phyloP scores from a whole-genome alignment of 2,113 vertebrate genomes.

The Carassius auratus region DNA sequence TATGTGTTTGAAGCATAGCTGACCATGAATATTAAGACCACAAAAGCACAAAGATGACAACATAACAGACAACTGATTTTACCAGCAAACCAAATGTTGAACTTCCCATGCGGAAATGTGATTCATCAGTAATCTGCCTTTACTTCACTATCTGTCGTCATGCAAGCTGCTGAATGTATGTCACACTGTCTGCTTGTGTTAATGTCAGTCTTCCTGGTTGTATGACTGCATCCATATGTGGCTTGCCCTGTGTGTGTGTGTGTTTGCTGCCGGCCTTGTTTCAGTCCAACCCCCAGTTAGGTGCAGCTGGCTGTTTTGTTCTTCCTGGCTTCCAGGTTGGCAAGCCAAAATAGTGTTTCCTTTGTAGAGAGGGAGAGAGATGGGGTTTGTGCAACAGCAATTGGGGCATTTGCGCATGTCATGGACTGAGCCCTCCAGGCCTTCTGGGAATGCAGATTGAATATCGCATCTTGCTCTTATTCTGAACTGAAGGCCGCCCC shows the following conservation, averaged over 20 bases:
- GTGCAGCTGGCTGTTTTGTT: slow-evolving; percentile 75
- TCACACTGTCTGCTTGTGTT: slow-evolving; percentile 30
- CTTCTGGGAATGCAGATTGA: slow-evolving; percentile 75
- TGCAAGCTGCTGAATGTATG: slow-evolving; percentile 20
- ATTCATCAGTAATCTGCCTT: neutral
- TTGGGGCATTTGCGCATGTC: slow-evolving; percentile 58
- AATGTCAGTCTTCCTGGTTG: slow-evolving; percentile 3
- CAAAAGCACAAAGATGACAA: neutral
- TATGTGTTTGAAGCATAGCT: neutral
- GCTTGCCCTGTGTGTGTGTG: slow-evolving; percentile 35
- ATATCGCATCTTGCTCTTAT: slow-evolving; percentile 65
- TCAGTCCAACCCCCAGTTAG: slow-evolving; percentile 55
- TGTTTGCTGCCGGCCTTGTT: slow-evolving; percentile 53
- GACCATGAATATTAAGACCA: neutral
- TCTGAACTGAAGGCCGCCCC: too few relatives aligned
- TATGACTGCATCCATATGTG: slow-evolving; percentile 36
- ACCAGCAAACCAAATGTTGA: neutral
- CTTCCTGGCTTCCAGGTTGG: slow-evolving; percentile 70
- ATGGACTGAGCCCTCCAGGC: slow-evolving; percentile 65
- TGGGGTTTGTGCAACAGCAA: slow-evolving; percentile 49
- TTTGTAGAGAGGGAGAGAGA: slow-evolving; percentile 52
- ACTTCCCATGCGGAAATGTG: neutral
- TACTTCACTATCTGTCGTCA: neutral
- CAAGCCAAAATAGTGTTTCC: slow-evolving; percentile 68
- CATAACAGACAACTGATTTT: neutral